Evolutionary conservation across 2,888 invertebrate genomes (phyloP).

Genomic region (Byasa hedistus): DNA sequence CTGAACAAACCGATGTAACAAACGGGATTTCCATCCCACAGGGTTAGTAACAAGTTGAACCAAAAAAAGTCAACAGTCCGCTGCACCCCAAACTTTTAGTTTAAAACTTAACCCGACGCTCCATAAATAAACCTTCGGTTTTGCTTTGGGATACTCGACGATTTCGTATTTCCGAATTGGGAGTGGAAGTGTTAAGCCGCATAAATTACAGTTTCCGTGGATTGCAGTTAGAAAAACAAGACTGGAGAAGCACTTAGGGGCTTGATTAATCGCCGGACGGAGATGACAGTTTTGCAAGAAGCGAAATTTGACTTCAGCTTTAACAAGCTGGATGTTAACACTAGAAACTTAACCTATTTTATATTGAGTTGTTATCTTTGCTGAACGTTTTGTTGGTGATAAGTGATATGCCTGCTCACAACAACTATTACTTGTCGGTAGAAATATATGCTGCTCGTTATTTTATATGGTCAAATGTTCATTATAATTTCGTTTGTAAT

Average conservation of each 20-base stretch:
- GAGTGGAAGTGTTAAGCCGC: conserved; percentile 74
- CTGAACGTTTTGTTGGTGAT: too few species aligned
- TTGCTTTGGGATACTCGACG: conserved; percentile 69
- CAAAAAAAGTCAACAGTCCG: conserved; percentile 62
- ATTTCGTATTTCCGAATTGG: conserved; percentile 74
- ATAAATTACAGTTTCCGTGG: conserved; percentile 76
- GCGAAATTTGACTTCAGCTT: conserved; percentile 29
- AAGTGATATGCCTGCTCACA: too few species aligned
- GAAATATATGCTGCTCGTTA: too few species aligned
- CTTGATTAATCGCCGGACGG: conserved; percentile 74
- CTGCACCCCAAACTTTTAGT: conserved; percentile 71
- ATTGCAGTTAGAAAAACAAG: conserved; percentile 74
- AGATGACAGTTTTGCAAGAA: conserved; percentile 62
- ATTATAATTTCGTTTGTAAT: not conserved
- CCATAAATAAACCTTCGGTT: conserved; percentile 80
- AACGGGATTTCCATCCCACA: conserved; percentile 16
- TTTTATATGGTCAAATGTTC: too few species aligned
- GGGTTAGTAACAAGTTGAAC: conserved; percentile 23
- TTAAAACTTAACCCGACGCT: conserved; percentile 68
- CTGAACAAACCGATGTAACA: conserved; percentile 28
- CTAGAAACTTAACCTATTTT: conserved; percentile 10
- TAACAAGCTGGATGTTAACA: conserved; percentile 32
- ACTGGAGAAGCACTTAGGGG: conserved; percentile 75
- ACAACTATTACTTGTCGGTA: too few species aligned
- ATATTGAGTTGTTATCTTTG: not conserved